phyloP scores from a whole-genome alignment of 2,888 invertebrate species.

The Agapostemon virescens region DNA sequence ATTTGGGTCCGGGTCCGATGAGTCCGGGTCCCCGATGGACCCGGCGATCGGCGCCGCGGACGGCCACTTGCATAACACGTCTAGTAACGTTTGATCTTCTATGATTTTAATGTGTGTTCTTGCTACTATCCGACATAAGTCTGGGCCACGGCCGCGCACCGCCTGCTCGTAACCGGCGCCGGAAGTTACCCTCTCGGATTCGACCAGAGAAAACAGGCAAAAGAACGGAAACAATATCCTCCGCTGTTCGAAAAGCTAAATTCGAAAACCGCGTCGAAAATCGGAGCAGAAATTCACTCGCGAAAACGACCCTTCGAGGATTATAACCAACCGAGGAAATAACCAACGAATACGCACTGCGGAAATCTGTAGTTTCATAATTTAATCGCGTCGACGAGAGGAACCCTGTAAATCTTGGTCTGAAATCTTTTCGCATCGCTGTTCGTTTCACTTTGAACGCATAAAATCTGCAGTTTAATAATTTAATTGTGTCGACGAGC shows the following conservation, averaged over 20 bases:
- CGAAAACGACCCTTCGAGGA: not conserved
- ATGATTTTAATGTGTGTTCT: slow-evolving; percentile 75
- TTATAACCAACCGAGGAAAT: too few species aligned
- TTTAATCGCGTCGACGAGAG: too few species aligned
- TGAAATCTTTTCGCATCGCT: too few species aligned
- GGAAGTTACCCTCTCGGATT: slow-evolving; percentile 38
- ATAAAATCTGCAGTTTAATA: too few species aligned
- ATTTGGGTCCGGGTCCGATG: not conserved
- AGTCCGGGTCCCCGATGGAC: not conserved
- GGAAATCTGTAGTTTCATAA: too few species aligned
- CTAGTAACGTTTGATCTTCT: slow-evolving; percentile 70
- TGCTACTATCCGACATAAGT: slow-evolving; percentile 72
- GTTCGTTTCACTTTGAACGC: not conserved
- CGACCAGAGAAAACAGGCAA: not conserved
- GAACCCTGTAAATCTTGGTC: too few species aligned
- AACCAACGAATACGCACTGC: too few species aligned
- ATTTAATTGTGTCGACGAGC: too few species aligned
- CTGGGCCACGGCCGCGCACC: slow-evolving; percentile 55
- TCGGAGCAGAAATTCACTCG: not conserved
- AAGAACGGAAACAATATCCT: not conserved
- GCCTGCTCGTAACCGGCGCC: slow-evolving; percentile 53
- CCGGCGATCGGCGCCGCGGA: slow-evolving; percentile 32
- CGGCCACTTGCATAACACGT: slow-evolving; percentile 52
- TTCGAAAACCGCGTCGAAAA: not conserved
- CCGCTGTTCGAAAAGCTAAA: not conserved